Base-by-base conservation (phyloP, 1,140 invertebrate genomes). In the Zelostemma sp. region DNA sequence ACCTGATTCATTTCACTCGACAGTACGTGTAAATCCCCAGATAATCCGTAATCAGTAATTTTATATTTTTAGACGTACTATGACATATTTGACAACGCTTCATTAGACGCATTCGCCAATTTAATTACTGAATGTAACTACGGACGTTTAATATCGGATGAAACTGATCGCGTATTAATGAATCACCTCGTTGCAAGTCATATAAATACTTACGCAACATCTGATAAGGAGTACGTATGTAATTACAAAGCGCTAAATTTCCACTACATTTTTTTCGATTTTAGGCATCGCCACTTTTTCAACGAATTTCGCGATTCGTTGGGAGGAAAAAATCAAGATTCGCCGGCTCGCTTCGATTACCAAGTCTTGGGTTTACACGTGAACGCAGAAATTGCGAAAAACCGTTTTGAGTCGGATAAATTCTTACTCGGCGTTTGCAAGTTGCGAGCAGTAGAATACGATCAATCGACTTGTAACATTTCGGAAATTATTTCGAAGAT, bases 91-190 rank as follows among this genome's bases (percentile, higher is more conserved):
- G 11, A 35, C 3, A 11, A n/a, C 33, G 6, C 33, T 35, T 35
- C 33, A n/a, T 35, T 35, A n/a, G 33, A 35, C 6, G 33, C 6
- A n/a, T 35, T 35, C n/a, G 33, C 6, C 2, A 35, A 35, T 35
- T 35, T 35, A n/a, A 35, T 35, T n/a, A 35, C 33, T n/a, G 11
- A 1, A 11, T 35, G 33, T 35, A 35, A 35, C 33, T 35, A 35
- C 33, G 33, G 11, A 35, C n/a, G 33, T n/a, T 35, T 2, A 6
- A n/a, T 35, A 35, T 35, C 33, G 33, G 33, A 35, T 35, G 33
- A n/a, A 35, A 35, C 33, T 35, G 33, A 35, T 35, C 33, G 33
- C 33, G 33, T 35, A 35, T 35, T 35, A 35, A 35, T 35, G 33
- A 35, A 35, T 35, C 33, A 35, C 33, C 33, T 35, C 33, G 33